Evolutionary conservation across 2,888 invertebrate genomes (phyloP).

Genomic region (Pyralis farinalis): DNA sequence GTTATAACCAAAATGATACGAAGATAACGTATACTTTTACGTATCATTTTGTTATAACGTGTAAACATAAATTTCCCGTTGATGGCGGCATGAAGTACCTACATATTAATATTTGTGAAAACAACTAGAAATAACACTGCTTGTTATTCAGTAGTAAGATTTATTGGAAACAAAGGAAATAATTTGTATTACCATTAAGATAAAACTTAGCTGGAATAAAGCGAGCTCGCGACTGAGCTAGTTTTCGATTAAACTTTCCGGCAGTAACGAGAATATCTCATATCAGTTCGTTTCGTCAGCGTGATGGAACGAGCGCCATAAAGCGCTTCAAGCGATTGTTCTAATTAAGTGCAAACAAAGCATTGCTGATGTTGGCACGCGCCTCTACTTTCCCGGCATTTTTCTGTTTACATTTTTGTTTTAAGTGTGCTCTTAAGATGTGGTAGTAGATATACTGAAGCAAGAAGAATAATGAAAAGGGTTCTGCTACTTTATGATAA

Average conservation of each 20-base stretch:
- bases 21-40: too few relatives aligned
- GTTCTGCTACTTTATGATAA: neutral
- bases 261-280: conserved; percentile 4
- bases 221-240: neutral
- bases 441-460: neutral
- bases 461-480: neutral
- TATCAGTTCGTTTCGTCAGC: conserved; percentile 11
- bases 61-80: too few relatives aligned
- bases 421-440: neutral
- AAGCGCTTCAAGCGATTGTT: conserved; percentile 13
- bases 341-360: conserved; percentile 19
- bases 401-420: conserved; percentile 10
- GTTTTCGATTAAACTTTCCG: neutral
- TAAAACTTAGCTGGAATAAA: neutral
- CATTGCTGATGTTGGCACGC: conserved; percentile 1
- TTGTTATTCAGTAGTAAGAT: too few relatives aligned
- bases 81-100: too few relatives aligned
- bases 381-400: neutral
- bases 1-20: too few relatives aligned
- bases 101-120: too few relatives aligned
- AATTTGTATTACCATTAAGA: neutral
- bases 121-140: too few relatives aligned
- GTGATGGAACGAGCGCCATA: neutral
- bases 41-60: too few relatives aligned
- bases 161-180: too few relatives aligned